Evolutionary conservation across 2,888 invertebrate species (phyloP).

Genomic region (Melanchra persicariae): DNA sequence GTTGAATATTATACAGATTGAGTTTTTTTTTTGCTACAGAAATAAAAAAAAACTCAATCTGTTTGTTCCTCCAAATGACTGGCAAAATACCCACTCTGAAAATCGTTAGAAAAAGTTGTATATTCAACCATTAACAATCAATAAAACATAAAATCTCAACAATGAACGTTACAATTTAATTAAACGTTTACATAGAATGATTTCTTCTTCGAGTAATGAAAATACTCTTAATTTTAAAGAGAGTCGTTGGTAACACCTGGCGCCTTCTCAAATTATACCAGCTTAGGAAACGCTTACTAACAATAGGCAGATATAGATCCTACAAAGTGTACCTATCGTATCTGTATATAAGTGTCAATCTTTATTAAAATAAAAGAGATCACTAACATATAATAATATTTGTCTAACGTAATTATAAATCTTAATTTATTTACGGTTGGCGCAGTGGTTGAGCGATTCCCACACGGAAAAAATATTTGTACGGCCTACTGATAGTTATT

Average conservation of each 20-base stretch:
- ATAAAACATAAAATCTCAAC: background rate
- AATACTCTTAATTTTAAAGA: conserved; percentile 19
- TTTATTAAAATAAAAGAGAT: background rate
- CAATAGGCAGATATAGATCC: background rate
- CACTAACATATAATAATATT: no score
- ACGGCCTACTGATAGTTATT: no score
- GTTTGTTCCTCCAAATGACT: no score
- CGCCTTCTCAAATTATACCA: conserved; percentile 12
- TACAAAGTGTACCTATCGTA: no score
- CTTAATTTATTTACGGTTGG: no score
- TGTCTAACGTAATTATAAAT: no score
- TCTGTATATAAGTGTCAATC: background rate
- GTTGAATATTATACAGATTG: no score
- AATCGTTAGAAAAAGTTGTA: background rate
- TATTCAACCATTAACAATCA: background rate
- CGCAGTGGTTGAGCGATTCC: no score
- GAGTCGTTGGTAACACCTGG: conserved; percentile 32
- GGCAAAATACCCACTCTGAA: background rate
- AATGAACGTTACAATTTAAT: background rate
- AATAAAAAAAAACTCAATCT: no score
- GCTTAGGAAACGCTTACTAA: conserved; percentile 6
- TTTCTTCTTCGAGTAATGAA: background rate
- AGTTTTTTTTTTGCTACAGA: no score
- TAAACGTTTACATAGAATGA: background rate
- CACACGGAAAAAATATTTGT: no score